Conservation (phyloP, 2,888 invertebrate species). For the Perizoma affinitatum region DNA sequence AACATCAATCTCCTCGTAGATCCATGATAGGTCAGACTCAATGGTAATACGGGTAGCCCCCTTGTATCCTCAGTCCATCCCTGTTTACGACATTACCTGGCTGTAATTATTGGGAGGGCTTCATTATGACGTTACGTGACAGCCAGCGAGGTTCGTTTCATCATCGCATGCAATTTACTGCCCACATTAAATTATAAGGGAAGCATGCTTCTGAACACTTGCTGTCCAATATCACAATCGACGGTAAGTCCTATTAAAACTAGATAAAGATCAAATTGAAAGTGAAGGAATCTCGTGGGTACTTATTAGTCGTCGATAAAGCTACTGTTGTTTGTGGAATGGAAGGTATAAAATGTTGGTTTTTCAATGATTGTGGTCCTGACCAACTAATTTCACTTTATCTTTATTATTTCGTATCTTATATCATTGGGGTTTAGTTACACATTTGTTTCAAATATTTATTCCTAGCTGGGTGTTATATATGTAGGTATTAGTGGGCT, state of each 20-base stretch:
- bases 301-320: constrained; percentile 39
- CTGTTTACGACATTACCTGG: constrained; percentile 60
- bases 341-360: constrained; percentile 48
- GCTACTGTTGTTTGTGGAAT: constrained; percentile 47
- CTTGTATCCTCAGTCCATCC: constrained; percentile 36
- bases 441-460: too few species aligned
- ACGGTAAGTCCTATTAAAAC: constrained; percentile 34
- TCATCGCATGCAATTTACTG: constrained; percentile 63
- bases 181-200: constrained; percentile 58
- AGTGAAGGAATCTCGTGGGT: constrained; percentile 10
- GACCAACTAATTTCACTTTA: neutral
- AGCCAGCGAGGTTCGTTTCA: constrained; percentile 56
- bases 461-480: too few species aligned
- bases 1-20: too few species aligned
- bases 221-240: constrained; percentile 20
- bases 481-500: too few species aligned
- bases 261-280: constrained; percentile 41
- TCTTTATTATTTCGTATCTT: neutral
- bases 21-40: too few species aligned
- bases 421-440: too few species aligned
- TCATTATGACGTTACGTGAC: constrained; percentile 78
- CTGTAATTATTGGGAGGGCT: constrained; percentile 71
- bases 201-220: constrained; percentile 42
- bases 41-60: too few species aligned
- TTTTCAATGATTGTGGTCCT: constrained; percentile 38